Evolutionary conservation across 2,113 vertebrate genomes (phyloP), one percentile per base, ranked within the genome.

Genomic region (Dipodomys spectabilis): DNA sequence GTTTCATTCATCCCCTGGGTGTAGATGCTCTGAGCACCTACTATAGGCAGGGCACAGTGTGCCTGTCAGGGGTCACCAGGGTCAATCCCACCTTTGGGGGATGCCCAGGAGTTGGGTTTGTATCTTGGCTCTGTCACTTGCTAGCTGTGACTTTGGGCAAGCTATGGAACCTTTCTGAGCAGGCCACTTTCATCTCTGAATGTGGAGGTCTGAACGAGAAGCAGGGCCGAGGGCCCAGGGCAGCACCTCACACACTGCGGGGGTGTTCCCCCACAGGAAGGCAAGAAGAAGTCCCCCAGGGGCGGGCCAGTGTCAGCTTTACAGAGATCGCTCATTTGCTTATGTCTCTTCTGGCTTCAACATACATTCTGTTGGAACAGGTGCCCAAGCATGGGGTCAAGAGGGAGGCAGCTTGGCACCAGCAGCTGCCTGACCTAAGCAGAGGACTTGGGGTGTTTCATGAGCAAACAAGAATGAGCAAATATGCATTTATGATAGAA

Each of bases 241-340:
- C 27, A 5, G 18, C 5, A 0, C 15, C 57, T 35, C 49, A 75
- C n/a, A 32, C 27, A 7, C 1, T 4, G 45, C 4, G 27, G 87
- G n/a, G 5, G 3, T 18, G 9, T 23, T 9, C 69, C 0, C 0
- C 0, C 64, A 69, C 8, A 78, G 35, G 44, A 35, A 28, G 35
- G 72, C 19, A 30, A 27, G 72, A 23, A 35, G n/a, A 7, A 64
- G 25, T 5, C 64, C 4, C 0, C 0, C 1, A 16, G 30, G 64
- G 7, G 35, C 16, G 19, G 45, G 27, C 39, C 18, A n/a, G 25
- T 9, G 28, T 5, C 13, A 0, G 25, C 16, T 49, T 67, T 25
- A 20, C 0, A 25, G 69, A 16, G 2, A 3, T 32, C 1, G 2
- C 7, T 9, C 6, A 0, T 13, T 23, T 2, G 22, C 45, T 75